Evolutionary conservation across 2,113 vertebrate genomes (phyloP), one percentile per base, ranked within the genome.

Genomic region (Cynocephalus volans): DNA sequence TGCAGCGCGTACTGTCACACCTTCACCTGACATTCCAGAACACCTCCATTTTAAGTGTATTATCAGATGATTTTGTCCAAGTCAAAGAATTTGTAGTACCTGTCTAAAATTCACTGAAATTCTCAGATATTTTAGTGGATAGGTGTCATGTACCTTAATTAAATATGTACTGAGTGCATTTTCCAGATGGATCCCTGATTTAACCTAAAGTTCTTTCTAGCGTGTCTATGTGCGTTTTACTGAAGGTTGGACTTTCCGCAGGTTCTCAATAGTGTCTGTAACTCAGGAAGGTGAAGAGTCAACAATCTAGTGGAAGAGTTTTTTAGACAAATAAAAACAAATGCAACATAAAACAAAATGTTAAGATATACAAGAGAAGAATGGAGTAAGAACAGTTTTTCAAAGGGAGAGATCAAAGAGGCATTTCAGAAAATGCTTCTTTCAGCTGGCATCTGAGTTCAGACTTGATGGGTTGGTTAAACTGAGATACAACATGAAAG

Each of bases 321-420:
- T 83, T 83, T 60, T 60, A 86, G 56, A 90, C 48, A 95, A 69
- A 18, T 48, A 75, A 85, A 82, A 81, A 8, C 72, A 83, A 19
- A 62, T 45, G 69, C 54, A 88, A 88, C 4, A 88, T 69, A 82
- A 79, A 19, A 41, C 10, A 54, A 19, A 90, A 41, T 18, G 48
- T 41, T 76, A 48, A 64, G 33, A 58, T 15, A 54, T 8, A 50
- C 1, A 15, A 75, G 15, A 77, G 62, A 88, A 80, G 26, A 96
- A 58, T 12, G 24, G 1, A 79, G 17, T 72, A 36, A 64, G 33
- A 80, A 24, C 5, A 75, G 90, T 54, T 95, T 92, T 90, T 86
- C 80, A 60, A 56, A 92, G 3, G 26, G 23, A 93, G 21, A 97
- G 73, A 72, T 24, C 33, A 36, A 54, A 88, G 56, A 93, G 18